Evolutionary conservation across 2,797 vertebrate species (phyloP), one percentile per base, ranked within the genome.

Genomic region (Masticophis lateralis): DNA sequence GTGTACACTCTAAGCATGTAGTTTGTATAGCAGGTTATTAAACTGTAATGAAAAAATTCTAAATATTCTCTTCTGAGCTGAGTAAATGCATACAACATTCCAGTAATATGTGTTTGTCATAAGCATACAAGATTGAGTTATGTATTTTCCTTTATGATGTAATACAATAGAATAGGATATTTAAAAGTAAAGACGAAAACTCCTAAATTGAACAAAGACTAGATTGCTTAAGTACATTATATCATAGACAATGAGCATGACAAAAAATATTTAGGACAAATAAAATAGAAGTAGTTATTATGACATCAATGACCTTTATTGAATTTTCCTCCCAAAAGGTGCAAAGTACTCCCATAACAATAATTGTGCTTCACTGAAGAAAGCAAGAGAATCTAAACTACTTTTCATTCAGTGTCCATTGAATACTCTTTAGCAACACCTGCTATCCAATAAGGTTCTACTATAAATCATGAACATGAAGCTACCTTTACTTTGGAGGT

Each of bases 401-500:
- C 8, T 43, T 79, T 43, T 79, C 74, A 79, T 43, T 79, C 37
- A 43, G 18, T 69, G 63, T 69, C 61, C 27, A n/a, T 66, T 66
- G 57, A 47, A 12, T 83, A 83, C 74, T 83, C 74, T 83, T 43
- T 83, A 43, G 20, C 37, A 83, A 83, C 20, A 83, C 20, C 22
- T 83, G 37, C 43, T 83, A 25, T 47, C 37, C 79, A 83, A 32
- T 57, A 2, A 6, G 0, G 0, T 20, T 28, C 59, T 90, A 20
- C 28, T 0, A 87, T 89, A 89, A 87, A 92, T 59, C 89, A 95
- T 53, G 89, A 25, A 86, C 32, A 53, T 0, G 4, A 47, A 56
- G 27, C 51, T 37, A 5, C 0, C 1, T 14, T n/a, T 12, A 1
- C 0, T 0, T 2, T 0, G 18, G 20, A 83, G 37, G 53, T 63